Base-by-base conservation (phyloP, 2,113 vertebrate species). In the Macquaria ambigua region DNA sequence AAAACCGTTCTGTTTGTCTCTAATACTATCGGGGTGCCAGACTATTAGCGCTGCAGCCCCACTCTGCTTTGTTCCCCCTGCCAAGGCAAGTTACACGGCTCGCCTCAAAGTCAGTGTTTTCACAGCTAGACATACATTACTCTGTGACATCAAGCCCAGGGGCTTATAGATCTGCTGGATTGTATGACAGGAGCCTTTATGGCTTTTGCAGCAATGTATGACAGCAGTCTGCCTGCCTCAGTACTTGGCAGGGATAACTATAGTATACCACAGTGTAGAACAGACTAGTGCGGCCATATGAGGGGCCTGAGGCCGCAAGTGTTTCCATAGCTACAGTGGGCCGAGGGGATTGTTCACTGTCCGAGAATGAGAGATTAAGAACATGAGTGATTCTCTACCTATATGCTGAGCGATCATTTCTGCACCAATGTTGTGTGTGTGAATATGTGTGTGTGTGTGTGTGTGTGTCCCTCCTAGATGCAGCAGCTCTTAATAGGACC, bases 91-190 rank as follows among this genome's bases (percentile, higher is more conserved):
- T 93, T 93, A 80, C 91, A 92, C n/a, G 83, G 87, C 84, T 78
- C 3, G 55, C 87, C 90, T 93, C 79, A n/a, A 84, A 87, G 85
- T 92, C 91, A 75, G 74, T 93, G 87, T 93, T 93, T 90, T 91
- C 90, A 88, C 86, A 92, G 93, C 91, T 83, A 92, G 88, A 92
- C 79, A 86, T 91, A 89, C 86, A 90, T 93, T 92, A 87, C 82
- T 63, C 79, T 85, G 90, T 90, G 90, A 94, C 90, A 93, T 82
- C 77, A 70, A 87, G 90, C 92, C 91, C 77, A 28, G 58, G 58
- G 90, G 91, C 77, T 93, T 90, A 91, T 84, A 90, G 90, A 91
- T 92, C 84, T 78, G 71, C 79, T 70, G 84, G 87, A 87, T 88
- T 87, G 85, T 79, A 89, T 90, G 93, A 91, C 92, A 93, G 90